Conservation (phyloP, 1,140 invertebrate species). For the Dermatophagoides farinae region DNA sequence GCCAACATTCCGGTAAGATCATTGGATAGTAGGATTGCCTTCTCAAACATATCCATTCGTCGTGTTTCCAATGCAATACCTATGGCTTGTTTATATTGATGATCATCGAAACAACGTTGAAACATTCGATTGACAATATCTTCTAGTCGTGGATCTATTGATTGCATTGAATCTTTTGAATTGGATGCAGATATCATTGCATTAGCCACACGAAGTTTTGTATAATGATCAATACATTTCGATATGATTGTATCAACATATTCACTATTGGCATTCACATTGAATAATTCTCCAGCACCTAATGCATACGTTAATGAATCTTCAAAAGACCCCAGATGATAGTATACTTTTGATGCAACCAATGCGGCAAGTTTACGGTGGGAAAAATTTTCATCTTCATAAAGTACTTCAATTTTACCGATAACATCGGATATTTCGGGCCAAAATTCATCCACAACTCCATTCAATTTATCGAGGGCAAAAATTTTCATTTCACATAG, state of each 20-base stretch:
- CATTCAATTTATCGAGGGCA: conserved; percentile 67
- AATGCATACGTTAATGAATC: conserved; percentile 84
- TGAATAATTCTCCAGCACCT: conserved; percentile 74
- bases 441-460: conserved; percentile 94
- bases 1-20: conserved; percentile 71
- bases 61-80: conserved; percentile 84
- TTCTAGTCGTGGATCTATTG: conserved; percentile 69
- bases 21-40: conserved; percentile 53
- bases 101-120: conserved; percentile 75
- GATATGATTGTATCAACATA: conserved; percentile 92
- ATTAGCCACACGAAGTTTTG: conserved; percentile 49
- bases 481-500: conserved; percentile 79
- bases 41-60: conserved; percentile 84
- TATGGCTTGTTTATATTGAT: conserved; percentile 75
- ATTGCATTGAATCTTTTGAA: conserved; percentile 35
- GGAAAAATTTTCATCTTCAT: conserved; percentile 67
- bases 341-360: conserved; percentile 95
- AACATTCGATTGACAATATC: conserved; percentile 93
- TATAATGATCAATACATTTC: conserved; percentile 88
- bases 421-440: conserved; percentile 94
- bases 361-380: conserved; percentile 80
- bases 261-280: conserved; percentile 74
- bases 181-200: conserved; percentile 36
- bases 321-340: conserved; percentile 86
- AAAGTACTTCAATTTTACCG: conserved; percentile 87